Percentiles rank a stretch among this genome's conserved stretches.
These are phyloP conservation scores for Stenolophus ochropezus DNA, from an alignment of 2,888 invertebrate species.

Conservation along the genomic window DNA sequence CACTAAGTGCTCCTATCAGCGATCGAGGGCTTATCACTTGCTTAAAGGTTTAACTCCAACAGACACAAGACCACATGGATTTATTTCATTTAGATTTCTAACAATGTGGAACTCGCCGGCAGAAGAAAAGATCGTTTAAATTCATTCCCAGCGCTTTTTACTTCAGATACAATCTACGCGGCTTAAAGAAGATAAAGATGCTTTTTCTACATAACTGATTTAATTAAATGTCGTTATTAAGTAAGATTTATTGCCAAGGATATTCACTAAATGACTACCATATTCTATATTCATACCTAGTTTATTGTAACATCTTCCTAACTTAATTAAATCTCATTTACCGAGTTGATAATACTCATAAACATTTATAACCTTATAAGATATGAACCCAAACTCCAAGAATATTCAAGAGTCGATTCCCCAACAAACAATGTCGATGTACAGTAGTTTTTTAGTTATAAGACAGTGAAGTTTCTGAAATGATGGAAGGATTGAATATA, in stretches of 20 bases:
- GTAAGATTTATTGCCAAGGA: background rate
- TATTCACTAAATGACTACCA: background rate
- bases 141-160: conserved; percentile 37
- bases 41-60: conserved; percentile 64
- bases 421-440: too few relatives aligned
- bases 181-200: background rate
- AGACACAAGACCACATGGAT: conserved; percentile 19
- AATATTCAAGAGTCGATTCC: too few relatives aligned
- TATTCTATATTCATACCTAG: background rate
- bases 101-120: conserved; percentile 36
- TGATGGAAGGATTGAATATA: too few relatives aligned
- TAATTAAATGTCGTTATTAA: background rate
- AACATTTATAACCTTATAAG: too few relatives aligned
- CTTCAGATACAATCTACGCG: background rate
- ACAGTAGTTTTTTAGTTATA: too few relatives aligned
- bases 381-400: too few relatives aligned
- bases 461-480: too few relatives aligned
- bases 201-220: background rate
- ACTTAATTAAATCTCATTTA: too few relatives aligned
- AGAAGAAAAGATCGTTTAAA: conserved; percentile 49
- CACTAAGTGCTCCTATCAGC: conserved; percentile 64
- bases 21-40: conserved; percentile 64
- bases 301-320: too few relatives aligned
- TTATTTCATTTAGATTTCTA: conserved; percentile 58
- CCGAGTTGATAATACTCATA: too few relatives aligned